A percentile compares a stretch with the other conserved stretches of the same genome.
These are phyloP conservation scores for Lordiphosa clarofinis DNA, from an alignment of 1,140 invertebrate species.

Conservation along the genomic window DNA sequence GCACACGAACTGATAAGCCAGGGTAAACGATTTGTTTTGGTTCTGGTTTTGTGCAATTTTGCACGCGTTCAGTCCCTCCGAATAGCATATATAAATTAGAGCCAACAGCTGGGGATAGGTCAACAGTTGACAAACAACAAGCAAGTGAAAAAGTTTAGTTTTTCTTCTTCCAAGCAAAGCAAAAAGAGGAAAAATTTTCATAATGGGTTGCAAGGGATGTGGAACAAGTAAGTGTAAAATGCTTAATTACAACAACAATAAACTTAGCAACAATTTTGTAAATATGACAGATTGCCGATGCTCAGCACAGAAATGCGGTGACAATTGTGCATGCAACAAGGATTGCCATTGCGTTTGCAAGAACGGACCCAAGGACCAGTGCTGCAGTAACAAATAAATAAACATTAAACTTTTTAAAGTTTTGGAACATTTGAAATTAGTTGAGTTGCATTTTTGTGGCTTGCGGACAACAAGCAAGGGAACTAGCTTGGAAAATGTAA, in stretches of 20 bases:
- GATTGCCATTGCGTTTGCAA: slow-evolving; percentile 60
- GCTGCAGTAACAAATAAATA: slow-evolving; percentile 53
- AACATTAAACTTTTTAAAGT: slow-evolving; percentile 33
- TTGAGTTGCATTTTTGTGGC: not conserved
- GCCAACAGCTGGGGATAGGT: slow-evolving; percentile 7
- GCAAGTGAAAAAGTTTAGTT: slow-evolving; percentile 28
- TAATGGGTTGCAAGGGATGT: slow-evolving; percentile 58
- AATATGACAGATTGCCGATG: slow-evolving; percentile 49
- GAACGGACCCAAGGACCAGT: slow-evolving; percentile 58
- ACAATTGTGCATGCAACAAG: slow-evolving; percentile 52
- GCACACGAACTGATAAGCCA: slow-evolving; percentile 54
- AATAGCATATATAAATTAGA: slow-evolving; percentile 25
- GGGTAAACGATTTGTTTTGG: slow-evolving; percentile 18
- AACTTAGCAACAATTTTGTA: slow-evolving; percentile 11
- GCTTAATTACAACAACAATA: not conserved
- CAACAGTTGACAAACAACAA: slow-evolving; percentile 32
- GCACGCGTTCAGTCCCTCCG: slow-evolving; percentile 27
- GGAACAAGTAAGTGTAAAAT: slow-evolving; percentile 44
- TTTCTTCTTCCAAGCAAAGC: slow-evolving; percentile 6
- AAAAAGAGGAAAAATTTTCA: slow-evolving; percentile 7
- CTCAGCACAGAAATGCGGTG: slow-evolving; percentile 43
- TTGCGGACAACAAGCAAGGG: not conserved
- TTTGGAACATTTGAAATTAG: slow-evolving; percentile 31
- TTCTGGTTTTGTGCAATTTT: slow-evolving; percentile 40
- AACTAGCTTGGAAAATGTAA: no score